Percentiles rank a stretch among this genome's conserved stretches.
phyloP scores from a whole-genome alignment of 2,888 invertebrate genomes.

The Nemapogon koenigi region DNA sequence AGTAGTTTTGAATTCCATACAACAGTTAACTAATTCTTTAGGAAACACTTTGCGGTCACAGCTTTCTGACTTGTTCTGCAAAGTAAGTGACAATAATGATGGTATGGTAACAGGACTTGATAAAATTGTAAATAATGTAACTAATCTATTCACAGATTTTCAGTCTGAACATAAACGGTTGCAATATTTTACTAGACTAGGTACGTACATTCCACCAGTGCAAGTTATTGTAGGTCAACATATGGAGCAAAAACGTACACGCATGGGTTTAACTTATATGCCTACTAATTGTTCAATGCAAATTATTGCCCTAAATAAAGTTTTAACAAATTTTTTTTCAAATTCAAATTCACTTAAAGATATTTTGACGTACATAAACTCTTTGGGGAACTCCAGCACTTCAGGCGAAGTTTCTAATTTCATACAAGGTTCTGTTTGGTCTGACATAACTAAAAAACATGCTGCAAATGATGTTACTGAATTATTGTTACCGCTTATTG shows the following conservation, averaged over 20 bases:
- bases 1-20: not conserved
- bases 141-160: not conserved
- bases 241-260: slow-evolving; percentile 2
- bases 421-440: slow-evolving; percentile 11
- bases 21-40: not conserved
- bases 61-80: not conserved
- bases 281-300: slow-evolving; percentile 8
- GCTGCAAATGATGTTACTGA: not conserved
- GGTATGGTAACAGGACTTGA: not conserved
- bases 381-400: no score
- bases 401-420: slow-evolving; percentile 2
- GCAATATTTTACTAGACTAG: slow-evolving; percentile 10
- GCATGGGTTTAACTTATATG: not conserved
- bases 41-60: not conserved
- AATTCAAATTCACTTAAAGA: no score
- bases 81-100: not conserved
- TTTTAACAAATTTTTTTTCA: slow-evolving; percentile 11
- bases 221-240: slow-evolving; percentile 11
- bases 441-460: slow-evolving; percentile 7
- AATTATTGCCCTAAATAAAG: slow-evolving; percentile 10
- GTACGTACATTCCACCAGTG: slow-evolving; percentile 8
- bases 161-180: slow-evolving; percentile 10
- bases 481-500: not conserved
- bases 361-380: no score
- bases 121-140: not conserved